A percentile compares a stretch with the other conserved stretches of the same genome.
Evolutionary conservation across 1,140 invertebrate genomes (phyloP).

Genomic region (Diabrotica virgifera): DNA sequence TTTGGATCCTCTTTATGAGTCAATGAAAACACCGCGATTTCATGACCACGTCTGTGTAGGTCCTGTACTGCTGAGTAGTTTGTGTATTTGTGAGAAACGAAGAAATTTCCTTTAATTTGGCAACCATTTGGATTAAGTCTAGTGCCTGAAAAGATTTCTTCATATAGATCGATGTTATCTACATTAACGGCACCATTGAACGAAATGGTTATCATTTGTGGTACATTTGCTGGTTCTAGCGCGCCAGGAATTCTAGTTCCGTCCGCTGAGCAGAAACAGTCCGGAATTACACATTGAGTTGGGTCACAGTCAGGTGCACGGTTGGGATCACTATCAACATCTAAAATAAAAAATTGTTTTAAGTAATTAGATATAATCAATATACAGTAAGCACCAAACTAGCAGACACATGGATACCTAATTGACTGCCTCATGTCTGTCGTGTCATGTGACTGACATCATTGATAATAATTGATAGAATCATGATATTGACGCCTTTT

Average conservation of each 20-base stretch:
- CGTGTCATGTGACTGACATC: too few relatives aligned
- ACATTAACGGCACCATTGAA: constrained; percentile 94
- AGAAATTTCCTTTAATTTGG: constrained; percentile 90
- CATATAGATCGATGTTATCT: constrained; percentile 89
- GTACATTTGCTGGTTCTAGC: constrained; percentile 79
- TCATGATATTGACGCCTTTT: too few relatives aligned
- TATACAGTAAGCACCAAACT: too few relatives aligned
- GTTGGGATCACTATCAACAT: constrained; percentile 84
- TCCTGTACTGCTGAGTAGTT: constrained; percentile 94
- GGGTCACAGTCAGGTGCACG: constrained; percentile 86
- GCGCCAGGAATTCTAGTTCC: constrained; percentile 84
- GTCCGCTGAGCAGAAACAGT: constrained; percentile 92
- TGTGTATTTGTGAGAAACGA: constrained; percentile 93
- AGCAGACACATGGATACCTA: too few relatives aligned
- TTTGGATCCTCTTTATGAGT: constrained; percentile 88
- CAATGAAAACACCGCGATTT: constrained; percentile 90
- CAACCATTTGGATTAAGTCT: constrained; percentile 90
- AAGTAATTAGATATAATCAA: too few relatives aligned
- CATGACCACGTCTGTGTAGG: constrained; percentile 87
- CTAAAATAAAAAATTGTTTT: constrained; percentile 51
- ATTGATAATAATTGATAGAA: too few relatives aligned
- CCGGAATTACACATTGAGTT: constrained; percentile 82
- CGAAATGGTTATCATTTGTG: constrained; percentile 92
- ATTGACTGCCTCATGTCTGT: too few relatives aligned
- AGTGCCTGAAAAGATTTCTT: constrained; percentile 84